Base-by-base conservation (phyloP, 2,888 invertebrate genomes). In the Conus canariensis region DNA sequence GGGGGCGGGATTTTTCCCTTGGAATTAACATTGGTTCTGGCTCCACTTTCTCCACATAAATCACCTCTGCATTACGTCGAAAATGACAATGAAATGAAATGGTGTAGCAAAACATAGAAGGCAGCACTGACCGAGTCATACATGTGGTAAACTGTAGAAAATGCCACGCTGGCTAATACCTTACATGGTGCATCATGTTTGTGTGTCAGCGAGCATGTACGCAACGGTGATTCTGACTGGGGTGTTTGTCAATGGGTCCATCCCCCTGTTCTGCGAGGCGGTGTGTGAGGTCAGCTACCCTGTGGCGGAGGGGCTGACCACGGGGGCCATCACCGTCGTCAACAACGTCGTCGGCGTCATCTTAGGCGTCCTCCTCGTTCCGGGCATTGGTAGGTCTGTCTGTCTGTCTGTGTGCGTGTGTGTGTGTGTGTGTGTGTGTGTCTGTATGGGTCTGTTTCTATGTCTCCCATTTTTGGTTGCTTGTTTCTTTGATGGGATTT, bases 201-300 rank as follows among this genome's bases (percentile, higher is more conserved):
- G 58, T 85, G 58, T 83, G 83, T 64, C 88, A 90, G 90, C 30
- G n/a, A 88, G 90, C 25, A 6, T 90, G 85, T 90, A 90, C 88
- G 85, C 59, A 16, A 77, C 85, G 30, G 60, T 45, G 22, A 88
- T 90, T 2, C 67, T 83, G 67, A n/a, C 77, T n/a, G 88, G 90
- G 0, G 82, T 87, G 82, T 85, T 85, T n/a, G 82, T 88, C 25
- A 64, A 74, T 56, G 90, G 90, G 19, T 12, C 88, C 64, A 60
- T 88, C n/a, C 90, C 90, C 0, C 77, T 90, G 70, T 88, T 90
- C 45, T 90, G 77, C 77, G 90, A 90, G 90, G 74, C 87, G 74
- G 90, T 74, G 64, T 90, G 90, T 74, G 90, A 90, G 85, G 58
- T 85, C 59, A 60, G 77, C 85, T 90, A 85, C 64, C 90, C 90